Evolutionary conservation across 2,113 vertebrate genomes (phyloP).

Genomic region (Talpa occidentalis): DNA sequence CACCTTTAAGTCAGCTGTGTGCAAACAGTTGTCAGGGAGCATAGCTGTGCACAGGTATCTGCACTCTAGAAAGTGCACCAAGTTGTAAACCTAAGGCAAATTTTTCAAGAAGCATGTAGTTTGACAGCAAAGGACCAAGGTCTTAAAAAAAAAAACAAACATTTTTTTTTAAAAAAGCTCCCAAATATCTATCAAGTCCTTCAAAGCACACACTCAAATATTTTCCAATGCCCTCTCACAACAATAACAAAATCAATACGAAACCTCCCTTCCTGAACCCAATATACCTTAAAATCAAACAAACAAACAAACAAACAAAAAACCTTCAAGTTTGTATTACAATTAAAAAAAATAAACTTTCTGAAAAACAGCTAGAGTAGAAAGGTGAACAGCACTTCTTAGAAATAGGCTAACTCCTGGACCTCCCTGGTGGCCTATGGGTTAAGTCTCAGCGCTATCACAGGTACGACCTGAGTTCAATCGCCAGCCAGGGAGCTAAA

Average conservation of each 20-base stretch:
- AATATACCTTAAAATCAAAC: not conserved
- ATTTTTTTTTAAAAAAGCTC: not conserved
- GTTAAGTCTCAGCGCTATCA: too few species aligned
- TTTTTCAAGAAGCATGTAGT: not conserved
- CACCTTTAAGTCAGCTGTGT: not conserved
- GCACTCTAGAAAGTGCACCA: not conserved
- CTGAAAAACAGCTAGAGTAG: not conserved
- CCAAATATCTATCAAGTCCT: conserved; percentile 33
- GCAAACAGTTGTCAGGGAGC: not conserved
- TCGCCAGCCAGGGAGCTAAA: too few species aligned
- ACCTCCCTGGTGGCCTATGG: too few species aligned
- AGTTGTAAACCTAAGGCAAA: not conserved
- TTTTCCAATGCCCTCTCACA: not conserved
- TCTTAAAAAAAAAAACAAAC: not conserved
- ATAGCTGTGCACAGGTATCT: not conserved
- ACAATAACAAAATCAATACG: not conserved
- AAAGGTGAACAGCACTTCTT: not conserved
- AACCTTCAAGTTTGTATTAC: not conserved
- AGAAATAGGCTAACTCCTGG: not conserved
- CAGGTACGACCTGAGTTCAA: too few species aligned
- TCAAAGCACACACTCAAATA: conserved; percentile 29
- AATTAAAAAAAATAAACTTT: conserved; percentile 7
- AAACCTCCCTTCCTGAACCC: not conserved
- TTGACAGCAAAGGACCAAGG: not conserved
- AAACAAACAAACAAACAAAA: too few species aligned